Evolutionary conservation across 1,140 invertebrate genomes (phyloP), one percentile per base, ranked within the genome.

Genomic region (Riptortus pedestris): DNA sequence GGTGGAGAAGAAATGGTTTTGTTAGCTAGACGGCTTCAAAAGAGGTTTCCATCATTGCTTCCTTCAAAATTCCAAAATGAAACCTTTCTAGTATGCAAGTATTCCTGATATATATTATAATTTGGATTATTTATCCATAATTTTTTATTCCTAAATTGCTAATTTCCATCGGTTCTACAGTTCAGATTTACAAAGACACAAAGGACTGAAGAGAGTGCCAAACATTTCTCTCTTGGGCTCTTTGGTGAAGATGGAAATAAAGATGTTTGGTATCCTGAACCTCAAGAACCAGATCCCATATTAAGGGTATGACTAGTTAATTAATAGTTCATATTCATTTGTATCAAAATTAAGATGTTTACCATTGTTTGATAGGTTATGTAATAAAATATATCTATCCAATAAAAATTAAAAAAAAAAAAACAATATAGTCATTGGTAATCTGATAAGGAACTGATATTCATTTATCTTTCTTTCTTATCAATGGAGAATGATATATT

Each of bases 171-270:
- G 47, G 68, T 63, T 70, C 77, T 77, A 69, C 74, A 88, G 83
- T 86, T 91, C 71, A 83, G 81, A 69, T 85, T 81, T 68, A 91
- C 88, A 33, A 80, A 80, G 4, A 88, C 85, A 20, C 82, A 90
- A 71, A 79, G 88, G 63, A 82, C 88, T 1, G 75, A 83, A 65
- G 79, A 81, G 70, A 90, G 88, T 76, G 86, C 86, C 2, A 79
- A 79, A 69, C 79, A 82, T 69, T 91, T 90, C 75, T 79, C 82
- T 1, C 75, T 81, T 51, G 87, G 87, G 0, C 73, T 90, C 57
- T 90, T 90, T 76, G 84, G 86, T 24, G 78, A 79, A 66, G 73
- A 80, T 67, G 76, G 77, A 20, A 78, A 78, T 59, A 72, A 79
- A 59, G 68, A 81, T 65, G 80, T 89, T 18, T 73, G 73, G 67